Base-by-base conservation (phyloP, 2,888 invertebrate genomes). In the Lasioglossum calceatum region DNA sequence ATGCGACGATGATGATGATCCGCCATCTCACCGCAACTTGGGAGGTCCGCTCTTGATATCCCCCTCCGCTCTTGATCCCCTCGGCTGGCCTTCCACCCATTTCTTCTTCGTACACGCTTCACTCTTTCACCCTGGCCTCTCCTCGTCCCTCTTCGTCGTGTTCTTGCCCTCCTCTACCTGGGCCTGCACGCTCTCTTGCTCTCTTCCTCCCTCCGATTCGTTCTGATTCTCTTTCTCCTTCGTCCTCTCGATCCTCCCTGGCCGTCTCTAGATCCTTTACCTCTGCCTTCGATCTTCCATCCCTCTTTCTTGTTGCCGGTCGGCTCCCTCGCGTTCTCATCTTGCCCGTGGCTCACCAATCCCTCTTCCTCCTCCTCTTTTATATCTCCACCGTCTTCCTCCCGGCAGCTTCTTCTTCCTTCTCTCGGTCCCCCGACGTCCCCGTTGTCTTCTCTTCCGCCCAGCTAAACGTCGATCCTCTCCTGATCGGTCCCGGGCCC, bases 1-100 rank as follows among this genome's bases (percentile, higher is more conserved):
- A 95, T 93, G 94, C 94, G 94, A 94, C 93, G 95, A 95, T 94
- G 95, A 95, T 94, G 95, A 95, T 94, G 94, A 95, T 95, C 95
- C 94, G 95, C 95, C 95, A 95, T 95, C 95, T 94, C 95, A 92
- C 90, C 95, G 94, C 95, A 93, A 94, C 95, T 95, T 95, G 95
- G 95, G 95, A 95, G 95, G 95, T 95, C 95, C 94, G 94, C 94
- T 95, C 95, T 95, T 93, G 95, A 95, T 95, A 94, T 93, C 92
- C 93, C 94, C 91, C 91, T 91, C 74, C 88, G 88, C 90, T 71
- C 71, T 71, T 42, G 77, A 54, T 64, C 92, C 92, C 92, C 89
- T 88, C 90, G 89, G 79, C 87, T 91, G 88, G 90, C 90, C 93
- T 90, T 92, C 93, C 93, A 90, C 91, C 93, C 92, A 92, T 92